These are phyloP conservation scores for Drosophila neotestacea DNA, from an alignment of 2,888 invertebrate genomes.

Conservation along the genomic window DNA sequence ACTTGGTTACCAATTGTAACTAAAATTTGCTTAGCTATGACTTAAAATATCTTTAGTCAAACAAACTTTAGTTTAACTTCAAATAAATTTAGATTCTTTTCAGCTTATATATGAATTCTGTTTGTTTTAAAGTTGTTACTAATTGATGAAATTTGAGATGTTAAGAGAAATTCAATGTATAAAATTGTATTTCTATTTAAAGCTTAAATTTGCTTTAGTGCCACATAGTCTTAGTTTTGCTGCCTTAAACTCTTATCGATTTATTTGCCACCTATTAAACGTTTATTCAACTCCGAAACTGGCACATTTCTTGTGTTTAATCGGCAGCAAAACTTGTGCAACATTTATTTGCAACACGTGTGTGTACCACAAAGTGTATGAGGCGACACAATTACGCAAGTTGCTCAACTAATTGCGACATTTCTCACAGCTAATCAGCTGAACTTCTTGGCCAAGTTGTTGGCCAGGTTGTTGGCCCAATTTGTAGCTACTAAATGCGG, in stretches of 20 bases:
- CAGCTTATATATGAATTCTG: background rate
- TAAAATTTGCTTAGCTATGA: background rate
- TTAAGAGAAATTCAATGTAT: background rate
- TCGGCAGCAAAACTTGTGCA: constrained; percentile 1
- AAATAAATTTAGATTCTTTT: background rate
- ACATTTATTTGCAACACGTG: constrained; percentile 8
- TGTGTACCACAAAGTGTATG: constrained; percentile 24
- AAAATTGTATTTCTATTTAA: background rate
- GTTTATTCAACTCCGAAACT: constrained; percentile 13
- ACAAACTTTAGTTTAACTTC: background rate
- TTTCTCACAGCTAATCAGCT: constrained; percentile 67
- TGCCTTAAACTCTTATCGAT: background rate
- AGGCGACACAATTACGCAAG: constrained; percentile 47
- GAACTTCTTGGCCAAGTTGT: constrained; percentile 23
- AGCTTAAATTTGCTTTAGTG: background rate
- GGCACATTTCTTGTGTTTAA: constrained; percentile 3
- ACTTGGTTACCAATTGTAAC: too few relatives aligned
- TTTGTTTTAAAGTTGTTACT: background rate
- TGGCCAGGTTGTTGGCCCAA: constrained; percentile 13
- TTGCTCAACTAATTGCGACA: constrained; percentile 66
- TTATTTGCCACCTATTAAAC: background rate
- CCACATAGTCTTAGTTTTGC: background rate
- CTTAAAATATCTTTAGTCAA: background rate
- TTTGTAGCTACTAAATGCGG: constrained; percentile 11
- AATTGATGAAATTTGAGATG: background rate